A percentile compares a stretch with the other conserved stretches of the same genome.
Conservation (phyloP, 2,797 vertebrate genomes). For the Eidolon dupreanum region DNA sequence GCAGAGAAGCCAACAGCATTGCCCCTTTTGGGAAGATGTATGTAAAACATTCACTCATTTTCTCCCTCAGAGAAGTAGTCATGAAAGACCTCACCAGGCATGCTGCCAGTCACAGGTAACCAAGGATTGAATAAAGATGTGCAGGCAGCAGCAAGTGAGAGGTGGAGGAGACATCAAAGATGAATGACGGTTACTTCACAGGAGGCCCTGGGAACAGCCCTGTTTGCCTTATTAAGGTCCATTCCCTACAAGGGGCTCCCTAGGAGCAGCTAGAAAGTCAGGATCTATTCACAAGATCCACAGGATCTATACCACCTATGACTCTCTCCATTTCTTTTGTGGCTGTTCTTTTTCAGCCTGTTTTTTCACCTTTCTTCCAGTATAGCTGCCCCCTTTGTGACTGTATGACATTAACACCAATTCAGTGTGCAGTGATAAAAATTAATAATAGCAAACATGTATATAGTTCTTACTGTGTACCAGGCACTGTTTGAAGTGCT, state of each 20-base stretch:
- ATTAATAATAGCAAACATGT: not conserved
- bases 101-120: not conserved
- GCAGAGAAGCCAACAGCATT: not conserved
- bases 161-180: not conserved
- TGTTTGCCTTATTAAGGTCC: not conserved
- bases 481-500: not conserved
- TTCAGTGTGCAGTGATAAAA: not conserved
- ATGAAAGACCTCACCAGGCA: not conserved
- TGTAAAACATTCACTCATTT: not conserved
- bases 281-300: not conserved
- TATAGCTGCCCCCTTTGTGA: not conserved
- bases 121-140: not conserved
- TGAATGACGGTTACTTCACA: not conserved
- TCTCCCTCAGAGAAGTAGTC: not conserved
- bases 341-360: not conserved
- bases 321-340: not conserved
- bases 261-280: not conserved
- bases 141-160: not conserved
- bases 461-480: not conserved
- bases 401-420: not conserved
- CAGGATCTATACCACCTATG: too few relatives aligned
- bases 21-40: not conserved
- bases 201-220: not conserved
- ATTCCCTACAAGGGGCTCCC: not conserved
- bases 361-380: not conserved